Base-by-base conservation (phyloP, 2,888 invertebrate species). In the Steinernema carpocapsae region DNA sequence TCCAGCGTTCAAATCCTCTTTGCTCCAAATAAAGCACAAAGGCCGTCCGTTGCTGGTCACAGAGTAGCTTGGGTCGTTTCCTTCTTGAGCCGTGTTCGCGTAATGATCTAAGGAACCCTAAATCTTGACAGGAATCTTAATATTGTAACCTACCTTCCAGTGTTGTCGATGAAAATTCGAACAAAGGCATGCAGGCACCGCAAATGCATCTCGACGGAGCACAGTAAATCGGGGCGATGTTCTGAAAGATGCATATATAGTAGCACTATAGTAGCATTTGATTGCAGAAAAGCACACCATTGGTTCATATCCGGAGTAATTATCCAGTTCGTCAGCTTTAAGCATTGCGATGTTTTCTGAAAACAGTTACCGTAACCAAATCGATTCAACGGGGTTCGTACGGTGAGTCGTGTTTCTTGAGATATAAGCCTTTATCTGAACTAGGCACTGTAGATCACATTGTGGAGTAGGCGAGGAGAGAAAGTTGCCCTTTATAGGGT, bases 1-100 rank as follows among this genome's bases (percentile, higher is more conserved):
- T 37, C 37, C 37, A 37, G 37, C 37, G 37, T 3, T 37, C 37
- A 10, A 37, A 37, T 37, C 37, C 10, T 37, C 37, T 37, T 37
- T 19, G 32, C 26, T 26, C 64, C 64, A 64, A 64, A 64, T 37
- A 19, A 32, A 64, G 37, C 64, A 64, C 10, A 64, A 32, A 10
- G 64, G 64, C 17, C 64, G 29, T 37, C 64, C 64, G 14, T 64
- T 64, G 37, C 37, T 37, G 37, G 37, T 37, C 14, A 32, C 17
- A 14, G 32, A 14, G 19, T 64, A 64, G 29, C 32, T 64, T 3
- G 29, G 17, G 12, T 64, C 32, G 3, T 14, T 17, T 1, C 2
- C 24, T 32, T 64, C 64, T 2, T 32, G 12, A 17, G 24, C 64
- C 26, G 64, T 64, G 32, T 64, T 64, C 29, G 32, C 64, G 64